Percentiles rank a stretch among this genome's conserved stretches.
These are phyloP conservation scores for Vireo altiloquus DNA, from an alignment of 2,113 vertebrate genomes.

Conservation along the genomic window DNA sequence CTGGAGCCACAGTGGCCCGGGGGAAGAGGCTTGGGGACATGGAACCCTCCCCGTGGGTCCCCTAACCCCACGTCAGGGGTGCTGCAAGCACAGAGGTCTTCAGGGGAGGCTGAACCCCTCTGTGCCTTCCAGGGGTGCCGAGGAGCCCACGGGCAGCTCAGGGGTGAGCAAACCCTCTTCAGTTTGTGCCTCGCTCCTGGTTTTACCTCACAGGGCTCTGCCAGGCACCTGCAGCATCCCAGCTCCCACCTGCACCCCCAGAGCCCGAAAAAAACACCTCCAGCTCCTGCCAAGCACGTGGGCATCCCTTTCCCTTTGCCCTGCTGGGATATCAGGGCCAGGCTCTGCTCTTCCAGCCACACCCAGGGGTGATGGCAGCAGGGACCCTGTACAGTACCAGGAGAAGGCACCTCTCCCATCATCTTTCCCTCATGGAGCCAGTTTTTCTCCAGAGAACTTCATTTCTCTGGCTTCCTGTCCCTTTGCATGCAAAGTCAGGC, in stretches of 20 bases:
- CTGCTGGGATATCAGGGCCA: not conserved
- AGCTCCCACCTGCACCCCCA: not conserved
- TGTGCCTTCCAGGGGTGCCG: not conserved
- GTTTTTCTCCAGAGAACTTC: not conserved
- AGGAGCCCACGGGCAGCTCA: not conserved
- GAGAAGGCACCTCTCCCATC: not conserved
- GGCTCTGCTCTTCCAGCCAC: not conserved
- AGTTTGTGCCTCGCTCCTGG: not conserved
- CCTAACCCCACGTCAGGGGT: fast-evolving
- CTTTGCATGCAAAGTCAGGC: not conserved
- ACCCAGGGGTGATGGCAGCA: not conserved
- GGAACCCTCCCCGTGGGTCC: fast-evolving
- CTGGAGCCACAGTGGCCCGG: not conserved
- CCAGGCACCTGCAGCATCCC: not conserved
- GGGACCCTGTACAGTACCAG: not conserved
- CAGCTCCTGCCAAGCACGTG: fast-evolving
- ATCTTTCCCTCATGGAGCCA: not conserved
- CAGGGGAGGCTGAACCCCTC: fast-evolving
- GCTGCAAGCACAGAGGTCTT: not conserved
- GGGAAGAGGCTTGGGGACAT: fast-evolving
- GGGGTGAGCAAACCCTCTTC: not conserved
- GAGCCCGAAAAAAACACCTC: not conserved
- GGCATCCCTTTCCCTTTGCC: not conserved
- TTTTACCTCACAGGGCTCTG: not conserved
- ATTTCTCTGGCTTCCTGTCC: not conserved